Evolutionary conservation across 2,797 vertebrate genomes (phyloP).

Genomic region (Babyrousa celebensis): DNA sequence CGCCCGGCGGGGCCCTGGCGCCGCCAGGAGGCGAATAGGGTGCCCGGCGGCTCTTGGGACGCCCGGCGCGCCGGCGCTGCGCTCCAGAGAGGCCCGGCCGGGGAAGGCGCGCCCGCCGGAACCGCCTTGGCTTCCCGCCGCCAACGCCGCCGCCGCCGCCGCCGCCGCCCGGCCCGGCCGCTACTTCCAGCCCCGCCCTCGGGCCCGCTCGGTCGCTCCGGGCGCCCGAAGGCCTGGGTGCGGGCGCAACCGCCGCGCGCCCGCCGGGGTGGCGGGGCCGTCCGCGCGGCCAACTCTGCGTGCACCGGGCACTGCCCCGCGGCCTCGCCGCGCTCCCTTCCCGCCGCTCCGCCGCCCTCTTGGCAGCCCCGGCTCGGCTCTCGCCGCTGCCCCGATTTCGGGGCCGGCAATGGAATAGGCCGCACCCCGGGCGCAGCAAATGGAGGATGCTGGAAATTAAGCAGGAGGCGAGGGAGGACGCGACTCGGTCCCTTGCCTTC

Average conservation of each 20-base stretch:
- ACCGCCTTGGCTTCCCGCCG: not conserved
- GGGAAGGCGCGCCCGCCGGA: not conserved
- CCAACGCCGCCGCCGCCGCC: not conserved
- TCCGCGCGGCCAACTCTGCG: not conserved
- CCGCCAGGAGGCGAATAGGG: conserved; percentile 83
- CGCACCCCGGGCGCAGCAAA: conserved; percentile 12
- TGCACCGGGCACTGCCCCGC: not conserved
- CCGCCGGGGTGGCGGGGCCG: not conserved
- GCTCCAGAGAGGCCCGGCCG: not conserved
- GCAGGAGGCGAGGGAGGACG: not conserved
- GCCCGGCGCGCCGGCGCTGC: not conserved
- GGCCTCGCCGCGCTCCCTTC: not conserved
- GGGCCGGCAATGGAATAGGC: conserved; percentile 41
- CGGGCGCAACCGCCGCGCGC: not conserved
- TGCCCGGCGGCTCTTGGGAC: not conserved
- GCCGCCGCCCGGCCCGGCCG: not conserved
- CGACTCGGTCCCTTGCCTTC: not conserved
- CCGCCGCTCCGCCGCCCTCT: not conserved
- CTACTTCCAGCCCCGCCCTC: conserved; percentile 2
- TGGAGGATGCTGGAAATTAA: conserved; percentile 64
- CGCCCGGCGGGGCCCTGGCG: not conserved
- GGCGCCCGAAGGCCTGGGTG: not conserved
- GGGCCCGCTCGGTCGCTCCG: not conserved
- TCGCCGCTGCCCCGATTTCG: not conserved
- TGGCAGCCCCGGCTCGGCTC: not conserved